These are phyloP conservation scores for Pantelozetes paolii DNA, from an alignment of 2,888 invertebrate genomes.

Conservation along the genomic window DNA sequence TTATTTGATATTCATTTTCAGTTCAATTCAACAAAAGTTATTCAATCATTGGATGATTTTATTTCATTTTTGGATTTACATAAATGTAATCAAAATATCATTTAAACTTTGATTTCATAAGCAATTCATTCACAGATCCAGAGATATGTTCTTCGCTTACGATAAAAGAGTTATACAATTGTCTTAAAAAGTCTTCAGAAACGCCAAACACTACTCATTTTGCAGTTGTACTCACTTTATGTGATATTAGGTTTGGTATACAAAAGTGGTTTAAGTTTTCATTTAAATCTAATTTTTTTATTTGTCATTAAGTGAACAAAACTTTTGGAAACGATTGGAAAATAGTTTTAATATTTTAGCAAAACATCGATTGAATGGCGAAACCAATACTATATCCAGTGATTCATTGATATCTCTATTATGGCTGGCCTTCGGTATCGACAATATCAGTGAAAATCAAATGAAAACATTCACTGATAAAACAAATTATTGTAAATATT, in stretches of 20 bases:
- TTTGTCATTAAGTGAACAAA: slow-evolving; percentile 7
- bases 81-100: too few species aligned
- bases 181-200: neutral
- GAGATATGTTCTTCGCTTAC: slow-evolving; percentile 23
- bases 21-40: slow-evolving; percentile 2
- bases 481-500: neutral
- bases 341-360: slow-evolving; percentile 18
- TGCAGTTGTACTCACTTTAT: slow-evolving; percentile 16
- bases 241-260: slow-evolving; percentile 26
- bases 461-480: neutral
- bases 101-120: too few species aligned
- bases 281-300: neutral
- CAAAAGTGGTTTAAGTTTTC: neutral
- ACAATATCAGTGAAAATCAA: neutral
- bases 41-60: neutral
- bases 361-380: neutral
- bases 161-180: slow-evolving; percentile 33
- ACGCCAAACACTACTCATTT: slow-evolving; percentile 26
- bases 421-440: slow-evolving; percentile 35
- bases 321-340: slow-evolving; percentile 34
- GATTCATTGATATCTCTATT: slow-evolving; percentile 10
- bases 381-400: neutral
- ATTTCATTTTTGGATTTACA: neutral
- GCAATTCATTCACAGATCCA: too few species aligned
- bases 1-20: neutral